These are phyloP conservation scores for Anthoscopus minutus DNA, from an alignment of 2,113 vertebrate genomes.

Conservation along the genomic window DNA sequence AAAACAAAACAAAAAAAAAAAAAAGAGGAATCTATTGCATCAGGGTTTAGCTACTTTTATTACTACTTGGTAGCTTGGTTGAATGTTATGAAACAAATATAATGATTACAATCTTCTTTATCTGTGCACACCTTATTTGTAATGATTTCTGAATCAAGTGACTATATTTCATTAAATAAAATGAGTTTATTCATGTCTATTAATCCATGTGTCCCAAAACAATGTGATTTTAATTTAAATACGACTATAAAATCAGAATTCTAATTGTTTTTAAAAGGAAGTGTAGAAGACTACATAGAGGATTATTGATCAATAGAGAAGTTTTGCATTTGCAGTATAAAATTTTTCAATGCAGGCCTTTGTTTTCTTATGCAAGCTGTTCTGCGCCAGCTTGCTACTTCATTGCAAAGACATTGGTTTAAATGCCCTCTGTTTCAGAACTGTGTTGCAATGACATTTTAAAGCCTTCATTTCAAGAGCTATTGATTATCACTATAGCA, in stretches of 20 bases:
- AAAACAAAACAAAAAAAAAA: not conserved
- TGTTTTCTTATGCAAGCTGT: not conserved
- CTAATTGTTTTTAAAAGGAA: slow-evolving; percentile 21
- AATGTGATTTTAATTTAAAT: slow-evolving; percentile 60
- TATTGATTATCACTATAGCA: not conserved
- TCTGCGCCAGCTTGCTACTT: not conserved
- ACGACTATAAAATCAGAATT: slow-evolving; percentile 22
- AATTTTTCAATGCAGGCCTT: not conserved
- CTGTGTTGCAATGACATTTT: slow-evolving; percentile 13
- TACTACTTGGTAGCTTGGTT: slow-evolving; percentile 68
- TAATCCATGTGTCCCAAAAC: slow-evolving; percentile 22
- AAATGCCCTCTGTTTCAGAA: slow-evolving; percentile 13
- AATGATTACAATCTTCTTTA: slow-evolving; percentile 54
- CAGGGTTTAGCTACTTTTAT: slow-evolving; percentile 59
- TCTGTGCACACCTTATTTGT: slow-evolving; percentile 68
- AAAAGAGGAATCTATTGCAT: slow-evolving; percentile 54
- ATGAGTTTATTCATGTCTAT: slow-evolving; percentile 44
- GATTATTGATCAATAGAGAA: slow-evolving; percentile 24
- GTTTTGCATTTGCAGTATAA: not conserved
- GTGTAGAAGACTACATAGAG: not conserved
- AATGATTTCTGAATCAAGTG: slow-evolving; percentile 71
- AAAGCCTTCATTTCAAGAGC: slow-evolving; percentile 16
- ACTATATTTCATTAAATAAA: slow-evolving; percentile 62
- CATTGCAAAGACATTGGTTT: not conserved
- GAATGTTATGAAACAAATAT: slow-evolving; percentile 61